Evolutionary conservation across 2,888 invertebrate genomes (phyloP), one percentile per base, ranked within the genome.

Genomic region (Listrodromus nycthemerus): DNA sequence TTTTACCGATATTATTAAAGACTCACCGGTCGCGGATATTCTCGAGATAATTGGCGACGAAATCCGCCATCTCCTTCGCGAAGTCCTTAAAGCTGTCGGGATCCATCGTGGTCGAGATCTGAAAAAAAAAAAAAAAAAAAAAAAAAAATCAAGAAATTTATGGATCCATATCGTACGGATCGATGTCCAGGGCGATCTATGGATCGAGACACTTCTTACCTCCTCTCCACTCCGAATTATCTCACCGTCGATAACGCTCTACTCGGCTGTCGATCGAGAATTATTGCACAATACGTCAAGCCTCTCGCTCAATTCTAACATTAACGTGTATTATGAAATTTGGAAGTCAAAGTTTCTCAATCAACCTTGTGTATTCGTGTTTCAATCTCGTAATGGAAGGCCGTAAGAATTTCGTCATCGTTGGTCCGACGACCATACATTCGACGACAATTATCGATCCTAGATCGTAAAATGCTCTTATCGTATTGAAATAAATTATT

Each of bases 31-130:
- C 98, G 92, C 98, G 95, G 89, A 99, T 98, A 90, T 97, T 98
- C 93, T 98, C 98, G 93, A 98, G 94, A 94, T 99, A 99, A 91
- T 98, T 96, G 8, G 97, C 97, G 83, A 99, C 97, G 93, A 98
- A 99, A 91, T 98, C 98, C 52, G 98, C 96, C 97, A 99, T 98
- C 91, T 97, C 97, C 93, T 97, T 97, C 84, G 98, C 98, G 92
- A 97, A 97, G 89, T 97, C 96, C 93, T 96, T 97, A 93, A 98
- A 98, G 89, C 96, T 96, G 88, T 95, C 95, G 58, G 97, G 95
- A 93, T 98, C 97, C 97, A 98, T 98, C 66, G 80, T 83, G 16
- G 55, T 24, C n/a, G 33, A 69, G 48, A 13, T 73, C 81, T 85
- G 71, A 1, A 5, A 63, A 58, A 48, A 73, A 41, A 71, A 74